Conservation (phyloP, 2,888 invertebrate species). For the Acanthosepion esculentum region DNA sequence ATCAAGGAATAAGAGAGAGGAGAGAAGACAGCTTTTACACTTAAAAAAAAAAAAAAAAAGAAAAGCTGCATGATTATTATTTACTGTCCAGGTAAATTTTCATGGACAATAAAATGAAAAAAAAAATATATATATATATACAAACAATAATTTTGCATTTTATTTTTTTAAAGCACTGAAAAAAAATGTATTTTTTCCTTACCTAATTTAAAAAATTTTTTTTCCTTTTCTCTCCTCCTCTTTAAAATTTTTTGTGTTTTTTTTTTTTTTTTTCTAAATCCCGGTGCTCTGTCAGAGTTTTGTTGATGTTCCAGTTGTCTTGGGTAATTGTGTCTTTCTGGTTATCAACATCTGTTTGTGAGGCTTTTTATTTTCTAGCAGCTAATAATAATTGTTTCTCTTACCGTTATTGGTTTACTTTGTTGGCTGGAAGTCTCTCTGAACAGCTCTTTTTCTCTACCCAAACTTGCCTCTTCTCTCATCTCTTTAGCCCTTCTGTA, state of each 20-base stretch:
- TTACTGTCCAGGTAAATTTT: constrained; percentile 16
- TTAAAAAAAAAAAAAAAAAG: background rate
- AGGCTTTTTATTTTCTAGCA: background rate
- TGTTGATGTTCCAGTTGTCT: background rate
- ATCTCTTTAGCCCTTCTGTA: too few species aligned
- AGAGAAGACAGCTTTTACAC: background rate
- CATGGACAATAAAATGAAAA: constrained; percentile 37
- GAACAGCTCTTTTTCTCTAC: background rate
- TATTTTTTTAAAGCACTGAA: constrained; percentile 42
- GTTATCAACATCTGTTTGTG: background rate
- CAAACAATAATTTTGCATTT: constrained; percentile 21
- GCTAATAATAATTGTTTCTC: background rate
- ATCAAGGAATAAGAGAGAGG: constrained; percentile 33
- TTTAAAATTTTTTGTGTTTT: background rate
- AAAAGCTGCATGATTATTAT: background rate
- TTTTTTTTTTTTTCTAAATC: constrained; percentile 25
- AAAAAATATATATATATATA: constrained; percentile 36
- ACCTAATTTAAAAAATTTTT: background rate
- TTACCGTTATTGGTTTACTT: background rate
- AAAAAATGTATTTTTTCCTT: constrained; percentile 35
- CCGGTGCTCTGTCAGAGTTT: constrained; percentile 46
- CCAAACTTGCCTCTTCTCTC: too few species aligned
- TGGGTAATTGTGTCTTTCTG: background rate
- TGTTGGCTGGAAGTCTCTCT: background rate
- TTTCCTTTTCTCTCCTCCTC: background rate